Percentiles rank a stretch among this genome's conserved stretches.
phyloP scores from a whole-genome alignment of 2,113 vertebrate species.

The Caracal caracal region DNA sequence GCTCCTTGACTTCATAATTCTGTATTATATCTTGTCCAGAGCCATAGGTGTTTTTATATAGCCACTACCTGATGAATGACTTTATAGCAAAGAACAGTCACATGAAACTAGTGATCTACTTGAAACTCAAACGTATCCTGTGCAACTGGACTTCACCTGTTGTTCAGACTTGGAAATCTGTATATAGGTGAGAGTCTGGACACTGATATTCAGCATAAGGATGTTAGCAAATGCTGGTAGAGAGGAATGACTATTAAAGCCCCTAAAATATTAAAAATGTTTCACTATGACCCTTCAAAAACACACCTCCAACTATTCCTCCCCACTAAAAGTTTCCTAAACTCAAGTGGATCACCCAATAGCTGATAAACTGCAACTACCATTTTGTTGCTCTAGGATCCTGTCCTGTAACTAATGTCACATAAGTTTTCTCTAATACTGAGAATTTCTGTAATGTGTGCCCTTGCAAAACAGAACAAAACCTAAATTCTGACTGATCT shows the following conservation, averaged over 20 bases:
- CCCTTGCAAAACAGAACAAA: background rate
- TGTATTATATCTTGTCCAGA: background rate
- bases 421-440: background rate
- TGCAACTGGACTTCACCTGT: background rate
- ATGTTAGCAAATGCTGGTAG: background rate
- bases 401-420: background rate
- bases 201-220: background rate
- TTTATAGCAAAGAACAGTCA: background rate
- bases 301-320: background rate
- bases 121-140: background rate
- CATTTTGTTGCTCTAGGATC: background rate
- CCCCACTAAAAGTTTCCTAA: background rate
- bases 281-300: background rate
- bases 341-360: background rate
- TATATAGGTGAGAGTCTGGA: background rate
- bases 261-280: background rate
- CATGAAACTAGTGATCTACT: background rate
- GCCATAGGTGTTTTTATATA: background rate
- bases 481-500: background rate
- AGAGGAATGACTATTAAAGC: background rate
- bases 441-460: background rate
- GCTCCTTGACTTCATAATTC: background rate
- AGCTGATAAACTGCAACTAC: background rate
- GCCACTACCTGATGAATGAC: background rate
- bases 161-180: background rate